phyloP scores from a whole-genome alignment of 2,888 invertebrate species.

The Neocrepidodera transversa region DNA sequence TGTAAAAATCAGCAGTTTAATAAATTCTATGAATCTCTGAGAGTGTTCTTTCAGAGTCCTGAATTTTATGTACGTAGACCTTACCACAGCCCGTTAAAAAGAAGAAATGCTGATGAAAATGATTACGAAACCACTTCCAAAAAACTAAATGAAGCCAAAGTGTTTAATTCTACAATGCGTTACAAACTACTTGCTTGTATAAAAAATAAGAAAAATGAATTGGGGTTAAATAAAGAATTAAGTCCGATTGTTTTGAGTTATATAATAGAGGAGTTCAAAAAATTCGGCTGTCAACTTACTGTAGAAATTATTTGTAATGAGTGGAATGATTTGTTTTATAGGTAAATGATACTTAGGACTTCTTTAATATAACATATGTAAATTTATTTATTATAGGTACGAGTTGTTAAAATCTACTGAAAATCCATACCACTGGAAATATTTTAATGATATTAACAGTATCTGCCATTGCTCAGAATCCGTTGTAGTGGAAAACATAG shows the following conservation, averaged over 20 bases:
- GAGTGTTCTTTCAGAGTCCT: constrained; percentile 29
- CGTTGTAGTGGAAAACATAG: constrained; percentile 10
- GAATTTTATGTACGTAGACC: constrained; percentile 4
- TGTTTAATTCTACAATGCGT: constrained; percentile 13
- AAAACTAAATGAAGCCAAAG: constrained; percentile 3
- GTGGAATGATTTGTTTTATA: constrained; percentile 30
- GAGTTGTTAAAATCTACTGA: constrained; percentile 28
- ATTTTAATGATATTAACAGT: constrained; percentile 22
- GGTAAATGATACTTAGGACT: background rate
- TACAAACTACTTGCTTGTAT: constrained; percentile 20
- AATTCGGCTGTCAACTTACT: constrained; percentile 16
- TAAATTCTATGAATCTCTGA: constrained; percentile 31
- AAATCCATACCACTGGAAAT: constrained; percentile 24
- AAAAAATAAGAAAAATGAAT: constrained; percentile 18
- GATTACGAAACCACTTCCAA: background rate
- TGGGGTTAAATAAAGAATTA: constrained; percentile 20
- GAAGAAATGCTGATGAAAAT: constrained; percentile 8
- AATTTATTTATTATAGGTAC: constrained; percentile 15
- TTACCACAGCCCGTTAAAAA: constrained; percentile 13
- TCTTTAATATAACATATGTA: no score
- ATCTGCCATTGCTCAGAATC: constrained; percentile 18
- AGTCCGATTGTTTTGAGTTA: constrained; percentile 11
- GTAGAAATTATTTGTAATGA: constrained; percentile 26
- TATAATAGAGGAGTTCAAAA: constrained; percentile 17
- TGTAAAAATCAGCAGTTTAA: constrained; percentile 23